phyloP scores from a whole-genome alignment of 1,140 invertebrate species.

The Brachystomella parvula region DNA sequence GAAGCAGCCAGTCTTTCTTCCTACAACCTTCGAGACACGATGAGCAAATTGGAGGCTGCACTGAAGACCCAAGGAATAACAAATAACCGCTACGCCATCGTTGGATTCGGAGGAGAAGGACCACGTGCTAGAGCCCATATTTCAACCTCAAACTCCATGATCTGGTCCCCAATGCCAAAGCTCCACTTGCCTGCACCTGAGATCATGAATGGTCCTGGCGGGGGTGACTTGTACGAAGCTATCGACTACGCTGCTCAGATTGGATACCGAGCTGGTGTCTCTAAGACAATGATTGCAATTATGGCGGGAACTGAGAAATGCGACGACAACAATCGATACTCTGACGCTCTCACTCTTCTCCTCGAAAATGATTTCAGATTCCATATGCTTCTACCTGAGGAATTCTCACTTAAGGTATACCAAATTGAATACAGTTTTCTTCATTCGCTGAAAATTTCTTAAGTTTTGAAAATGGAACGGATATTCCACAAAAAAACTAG shows the following conservation, averaged over 20 bases:
- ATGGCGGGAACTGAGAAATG: slow-evolving; percentile 42
- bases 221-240: slow-evolving; percentile 40
- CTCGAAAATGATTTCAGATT: slow-evolving; percentile 44
- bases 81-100: slow-evolving; percentile 46
- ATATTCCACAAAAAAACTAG: too few relatives aligned
- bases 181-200: slow-evolving; percentile 24
- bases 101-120: slow-evolving; percentile 47
- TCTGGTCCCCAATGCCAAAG: slow-evolving; percentile 40
- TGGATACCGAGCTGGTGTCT: slow-evolving; percentile 48
- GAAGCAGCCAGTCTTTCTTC: slow-evolving; percentile 42
- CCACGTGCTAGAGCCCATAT: slow-evolving; percentile 41
- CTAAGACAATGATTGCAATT: slow-evolving; percentile 47
- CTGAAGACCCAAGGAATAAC: slow-evolving; percentile 40
- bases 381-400: slow-evolving; percentile 44
- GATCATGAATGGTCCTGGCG: slow-evolving; percentile 19
- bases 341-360: slow-evolving; percentile 41
- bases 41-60: slow-evolving; percentile 42
- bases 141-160: slow-evolving; percentile 45
- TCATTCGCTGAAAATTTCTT: too few relatives aligned
- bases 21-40: slow-evolving; percentile 25
- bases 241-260: slow-evolving; percentile 46
- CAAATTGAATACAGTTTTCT: too few relatives aligned
- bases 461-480: too few relatives aligned
- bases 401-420: slow-evolving; percentile 37
- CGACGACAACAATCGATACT: slow-evolving; percentile 39